Conservation (phyloP, 2,888 invertebrate species). For the Limnephilus marmoratus region DNA sequence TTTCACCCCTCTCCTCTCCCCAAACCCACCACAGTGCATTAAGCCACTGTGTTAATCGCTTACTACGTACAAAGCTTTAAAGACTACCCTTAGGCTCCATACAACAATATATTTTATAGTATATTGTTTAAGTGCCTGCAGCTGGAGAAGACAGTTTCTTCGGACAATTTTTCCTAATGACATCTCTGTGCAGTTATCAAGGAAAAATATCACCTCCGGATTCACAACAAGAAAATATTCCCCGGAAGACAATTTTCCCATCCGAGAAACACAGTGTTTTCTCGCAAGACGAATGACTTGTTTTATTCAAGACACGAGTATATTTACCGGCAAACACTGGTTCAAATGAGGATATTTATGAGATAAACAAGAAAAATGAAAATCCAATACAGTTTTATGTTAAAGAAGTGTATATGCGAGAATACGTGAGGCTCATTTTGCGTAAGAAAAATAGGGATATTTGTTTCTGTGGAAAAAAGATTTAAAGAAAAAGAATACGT, state of each 20-base stretch:
- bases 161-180: conserved; percentile 24
- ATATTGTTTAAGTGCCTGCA: neutral
- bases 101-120: neutral
- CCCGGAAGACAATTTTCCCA: neutral
- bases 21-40: conserved; percentile 36
- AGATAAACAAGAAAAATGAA: neutral
- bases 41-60: conserved; percentile 49
- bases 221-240: neutral
- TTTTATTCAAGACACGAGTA: neutral
- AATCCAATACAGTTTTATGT: neutral
- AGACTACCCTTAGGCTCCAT: neutral
- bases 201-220: conserved; percentile 9
- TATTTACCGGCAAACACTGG: neutral
- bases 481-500: neutral
- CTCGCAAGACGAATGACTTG: neutral
- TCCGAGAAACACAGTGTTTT: conserved; percentile 8
- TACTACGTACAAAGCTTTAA: conserved; percentile 2
- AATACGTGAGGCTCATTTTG: neutral
- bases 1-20: neutral
- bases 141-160: neutral
- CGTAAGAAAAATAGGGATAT: neutral
- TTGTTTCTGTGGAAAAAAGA: neutral
- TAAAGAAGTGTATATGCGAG: neutral
- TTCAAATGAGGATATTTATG: neutral
- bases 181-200: conserved; percentile 21